These are phyloP conservation scores for Anorthoa munda DNA, from an alignment of 2,888 invertebrate species.

Conservation along the genomic window DNA sequence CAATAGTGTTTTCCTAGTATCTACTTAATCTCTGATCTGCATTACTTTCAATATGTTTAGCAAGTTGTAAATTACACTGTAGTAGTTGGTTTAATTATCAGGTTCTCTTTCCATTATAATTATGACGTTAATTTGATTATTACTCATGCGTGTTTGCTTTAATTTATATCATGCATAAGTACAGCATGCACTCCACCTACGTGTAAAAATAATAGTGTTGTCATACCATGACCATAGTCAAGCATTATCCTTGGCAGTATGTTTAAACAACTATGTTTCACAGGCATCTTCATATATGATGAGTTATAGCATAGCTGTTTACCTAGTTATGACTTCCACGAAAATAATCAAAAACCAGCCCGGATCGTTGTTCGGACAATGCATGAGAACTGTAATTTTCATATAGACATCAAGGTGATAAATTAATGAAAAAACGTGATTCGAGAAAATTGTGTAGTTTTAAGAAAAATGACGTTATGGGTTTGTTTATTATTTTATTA, in stretches of 20 bases:
- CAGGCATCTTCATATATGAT: conserved; percentile 20
- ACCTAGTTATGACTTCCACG: background rate
- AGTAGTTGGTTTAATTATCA: background rate
- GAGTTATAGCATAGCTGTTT: background rate
- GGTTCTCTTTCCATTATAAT: background rate
- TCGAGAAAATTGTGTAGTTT: conserved; percentile 46
- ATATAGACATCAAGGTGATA: conserved; percentile 36
- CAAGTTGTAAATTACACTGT: background rate
- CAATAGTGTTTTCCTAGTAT: background rate
- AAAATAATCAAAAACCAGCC: conserved; percentile 2
- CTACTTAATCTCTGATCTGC: background rate
- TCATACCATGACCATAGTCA: conserved; percentile 7
- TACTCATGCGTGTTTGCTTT: background rate
- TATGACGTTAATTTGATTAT: conserved; percentile 1
- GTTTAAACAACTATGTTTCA: conserved; percentile 31
- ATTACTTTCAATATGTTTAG: conserved; percentile 14
- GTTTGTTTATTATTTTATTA: conserved; percentile 58
- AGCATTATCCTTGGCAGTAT: conserved; percentile 12
- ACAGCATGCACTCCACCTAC: conserved; percentile 1
- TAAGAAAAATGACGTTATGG: conserved; percentile 48
- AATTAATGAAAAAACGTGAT: conserved; percentile 32
- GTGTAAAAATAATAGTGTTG: background rate
- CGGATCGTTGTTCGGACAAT: conserved; percentile 24
- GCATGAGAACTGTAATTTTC: conserved; percentile 26
- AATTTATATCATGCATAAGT: conserved; percentile 8